These are phyloP conservation scores for Variabilichromis moorii DNA, from an alignment of 2,113 vertebrate genomes.

Conservation along the genomic window DNA sequence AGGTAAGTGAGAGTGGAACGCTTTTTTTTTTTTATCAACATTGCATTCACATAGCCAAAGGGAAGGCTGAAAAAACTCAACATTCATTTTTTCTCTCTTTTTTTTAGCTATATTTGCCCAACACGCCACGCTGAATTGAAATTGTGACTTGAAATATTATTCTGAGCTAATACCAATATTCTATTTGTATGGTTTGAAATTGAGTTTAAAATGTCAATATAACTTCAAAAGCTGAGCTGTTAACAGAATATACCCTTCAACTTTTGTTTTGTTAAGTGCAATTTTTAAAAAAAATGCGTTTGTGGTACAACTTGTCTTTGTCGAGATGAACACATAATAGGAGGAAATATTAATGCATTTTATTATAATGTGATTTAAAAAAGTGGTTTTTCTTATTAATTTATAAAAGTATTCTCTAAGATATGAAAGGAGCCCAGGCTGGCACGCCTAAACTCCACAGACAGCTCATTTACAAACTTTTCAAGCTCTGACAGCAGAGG, in stretches of 20 bases:
- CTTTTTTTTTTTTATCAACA: constrained; percentile 15
- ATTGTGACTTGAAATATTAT: constrained; percentile 56
- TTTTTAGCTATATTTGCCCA: constrained; percentile 30
- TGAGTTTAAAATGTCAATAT: constrained; percentile 68
- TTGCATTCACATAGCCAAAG: constrained; percentile 22
- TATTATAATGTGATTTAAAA: not conserved
- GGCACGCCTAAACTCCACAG: not conserved
- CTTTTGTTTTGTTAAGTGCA: constrained; percentile 8
- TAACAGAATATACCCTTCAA: constrained; percentile 29
- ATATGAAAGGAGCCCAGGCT: not conserved
- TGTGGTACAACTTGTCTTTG: not conserved
- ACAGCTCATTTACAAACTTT: constrained; percentile 23
- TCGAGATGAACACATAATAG: not conserved
- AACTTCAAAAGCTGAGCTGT: constrained; percentile 48
- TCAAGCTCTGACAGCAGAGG: not conserved
- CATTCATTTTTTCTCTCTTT: constrained; percentile 7
- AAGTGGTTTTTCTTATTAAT: not conserved
- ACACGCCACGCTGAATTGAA: constrained; percentile 15
- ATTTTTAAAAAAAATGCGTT: not conserved
- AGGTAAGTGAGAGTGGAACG: not conserved
- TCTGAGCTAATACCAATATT: constrained; percentile 61
- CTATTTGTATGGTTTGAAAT: constrained; percentile 57
- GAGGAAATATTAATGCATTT: constrained; percentile 15
- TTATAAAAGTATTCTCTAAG: not conserved
- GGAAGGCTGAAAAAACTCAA: constrained; percentile 5